Evolutionary conservation across 2,797 vertebrate species (phyloP).

Genomic region (Argentina silus): DNA sequence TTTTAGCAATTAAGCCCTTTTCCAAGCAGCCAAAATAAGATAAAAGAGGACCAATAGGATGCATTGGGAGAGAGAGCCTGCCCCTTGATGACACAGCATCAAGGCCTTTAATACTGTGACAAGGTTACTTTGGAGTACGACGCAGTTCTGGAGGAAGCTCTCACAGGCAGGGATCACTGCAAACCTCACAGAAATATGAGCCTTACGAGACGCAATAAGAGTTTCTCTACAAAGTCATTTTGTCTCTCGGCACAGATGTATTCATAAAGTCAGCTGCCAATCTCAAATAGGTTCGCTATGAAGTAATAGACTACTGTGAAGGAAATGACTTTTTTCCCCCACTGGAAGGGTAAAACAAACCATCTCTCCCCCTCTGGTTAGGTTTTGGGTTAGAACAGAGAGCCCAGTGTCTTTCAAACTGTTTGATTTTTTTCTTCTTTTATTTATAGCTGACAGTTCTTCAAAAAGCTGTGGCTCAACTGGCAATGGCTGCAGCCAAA

Average conservation of each 20-base stretch:
- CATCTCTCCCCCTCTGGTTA: constrained; percentile 33
- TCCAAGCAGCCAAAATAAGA: constrained; percentile 37
- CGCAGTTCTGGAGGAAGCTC: constrained; percentile 22
- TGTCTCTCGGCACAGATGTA: constrained; percentile 18
- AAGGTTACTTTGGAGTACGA: constrained; percentile 19
- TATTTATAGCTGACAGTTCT: constrained; percentile 62
- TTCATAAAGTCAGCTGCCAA: constrained; percentile 37
- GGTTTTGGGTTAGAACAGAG: constrained; percentile 52
- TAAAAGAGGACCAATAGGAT: constrained; percentile 21
- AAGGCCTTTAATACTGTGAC: constrained; percentile 33
- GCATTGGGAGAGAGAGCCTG: constrained; percentile 1
- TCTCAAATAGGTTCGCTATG: constrained; percentile 41
- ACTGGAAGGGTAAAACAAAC: constrained; percentile 45
- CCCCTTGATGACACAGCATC: constrained; percentile 28
- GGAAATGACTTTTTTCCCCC: constrained; percentile 22
- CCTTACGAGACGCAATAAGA: constrained; percentile 19
- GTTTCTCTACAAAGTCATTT: constrained; percentile 17
- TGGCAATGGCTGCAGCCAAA: constrained; percentile 51
- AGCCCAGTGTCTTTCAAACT: constrained; percentile 50
- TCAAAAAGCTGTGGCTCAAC: constrained; percentile 47
- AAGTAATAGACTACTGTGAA: constrained; percentile 45
- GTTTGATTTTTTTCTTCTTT: constrained; percentile 39
- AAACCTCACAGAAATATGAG: constrained; percentile 30
- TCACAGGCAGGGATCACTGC: constrained; percentile 18
- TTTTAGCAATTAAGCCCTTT: constrained; percentile 1